These are phyloP conservation scores for Limnephilus lunatus DNA, from an alignment of 2,888 invertebrate species.

Conservation along the genomic window DNA sequence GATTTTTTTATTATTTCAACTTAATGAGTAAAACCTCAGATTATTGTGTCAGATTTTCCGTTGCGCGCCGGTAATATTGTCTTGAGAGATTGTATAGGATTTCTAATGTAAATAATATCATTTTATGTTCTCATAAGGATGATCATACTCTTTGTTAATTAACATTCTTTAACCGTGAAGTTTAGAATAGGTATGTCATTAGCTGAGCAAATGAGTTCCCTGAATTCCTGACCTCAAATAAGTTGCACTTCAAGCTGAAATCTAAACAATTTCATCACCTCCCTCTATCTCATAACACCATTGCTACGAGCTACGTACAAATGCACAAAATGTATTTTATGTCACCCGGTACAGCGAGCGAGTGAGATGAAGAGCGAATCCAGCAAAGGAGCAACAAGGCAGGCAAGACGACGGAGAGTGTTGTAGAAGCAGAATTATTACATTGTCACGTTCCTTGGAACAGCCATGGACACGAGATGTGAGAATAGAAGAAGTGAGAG, in stretches of 20 bases:
- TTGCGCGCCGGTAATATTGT: no score
- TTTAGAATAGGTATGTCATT: background rate
- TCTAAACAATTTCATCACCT: background rate
- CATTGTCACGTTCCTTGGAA: slow-evolving; percentile 60
- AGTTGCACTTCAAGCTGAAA: background rate
- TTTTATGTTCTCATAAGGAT: background rate
- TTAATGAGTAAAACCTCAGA: no score
- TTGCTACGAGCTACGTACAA: background rate
- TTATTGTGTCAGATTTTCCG: no score
- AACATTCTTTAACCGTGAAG: background rate
- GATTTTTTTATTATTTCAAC: no score
- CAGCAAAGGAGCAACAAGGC: background rate
- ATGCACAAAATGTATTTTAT: slow-evolving; percentile 9
- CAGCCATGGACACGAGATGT: slow-evolving; percentile 39
- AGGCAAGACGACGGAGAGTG: background rate
- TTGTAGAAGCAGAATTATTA: slow-evolving; percentile 55
- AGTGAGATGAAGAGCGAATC: background rate
- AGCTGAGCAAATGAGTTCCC: background rate
- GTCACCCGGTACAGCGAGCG: background rate
- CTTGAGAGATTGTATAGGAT: background rate
- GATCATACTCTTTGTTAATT: background rate
- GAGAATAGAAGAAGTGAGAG: slow-evolving; percentile 28
- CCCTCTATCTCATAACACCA: background rate
- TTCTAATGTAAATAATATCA: background rate
- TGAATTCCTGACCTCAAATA: background rate